Evolutionary conservation across 1,140 invertebrate species (phyloP), one percentile per base, ranked within the genome.

Genomic region (Whitmania pigra): DNA sequence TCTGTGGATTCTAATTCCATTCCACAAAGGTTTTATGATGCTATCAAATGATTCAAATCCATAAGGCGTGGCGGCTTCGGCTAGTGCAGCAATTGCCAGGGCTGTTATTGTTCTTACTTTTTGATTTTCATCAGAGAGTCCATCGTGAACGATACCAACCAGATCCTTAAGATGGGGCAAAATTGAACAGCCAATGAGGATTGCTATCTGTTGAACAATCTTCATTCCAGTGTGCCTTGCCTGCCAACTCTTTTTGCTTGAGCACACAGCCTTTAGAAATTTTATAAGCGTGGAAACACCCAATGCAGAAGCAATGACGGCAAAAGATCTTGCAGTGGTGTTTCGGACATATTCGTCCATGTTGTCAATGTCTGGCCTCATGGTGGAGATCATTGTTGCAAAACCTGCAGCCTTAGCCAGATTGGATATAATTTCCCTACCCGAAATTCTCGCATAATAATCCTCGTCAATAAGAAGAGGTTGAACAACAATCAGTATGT

Each of bases 41-140:
- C 93, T 97, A 83, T 99, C 97, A 82, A 99, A 99, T 73, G 94
- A 97, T 82, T 99, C 97, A 80, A 99, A 99, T 82, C 97, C 97
- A 78, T 99, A 99, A 0, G 96, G 97, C 2, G 96, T 97, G 18
- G 96, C 93, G 49, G 97, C 94, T 86, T 99, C 97, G 53, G 85
- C 85, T 15, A 98, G 83, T 13, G 94, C 97, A 63, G 97, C 95
- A 78, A 99, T 89, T n/a, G 94, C 95, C 77, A 99, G 84, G 31
- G 97, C 97, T 7, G 97, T 99, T 75, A 99, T 99, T 0, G 97
- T 99, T 75, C 96, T 86, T 5, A 88, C 88, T 79, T 89, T 89
- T 78, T 89, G 88, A 74, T 89, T 87, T 73, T 88, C 87, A 83
- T 89, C 88, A n/a, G 86, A 84, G 40, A 89, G 77, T 69, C 87